Evolutionary conservation across 2,888 invertebrate species (phyloP).

Genomic region (Coleophora deauratella): DNA sequence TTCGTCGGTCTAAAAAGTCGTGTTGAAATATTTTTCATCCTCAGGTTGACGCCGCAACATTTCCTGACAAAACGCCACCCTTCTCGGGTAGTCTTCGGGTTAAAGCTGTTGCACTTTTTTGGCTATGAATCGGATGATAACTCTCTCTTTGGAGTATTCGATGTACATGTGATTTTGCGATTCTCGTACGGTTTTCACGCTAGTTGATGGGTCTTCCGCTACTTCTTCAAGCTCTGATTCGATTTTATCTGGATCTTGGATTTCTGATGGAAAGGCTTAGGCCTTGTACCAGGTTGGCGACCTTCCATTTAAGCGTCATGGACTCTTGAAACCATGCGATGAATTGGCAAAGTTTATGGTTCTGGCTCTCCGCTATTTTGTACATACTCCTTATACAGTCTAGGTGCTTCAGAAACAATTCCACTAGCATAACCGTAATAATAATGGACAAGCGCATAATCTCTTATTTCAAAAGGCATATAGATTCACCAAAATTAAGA

Average conservation of each 20-base stretch:
- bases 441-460: conserved; percentile 5
- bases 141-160: background rate
- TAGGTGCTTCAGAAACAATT: conserved; percentile 4
- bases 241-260: background rate
- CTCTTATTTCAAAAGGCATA: conserved; percentile 2
- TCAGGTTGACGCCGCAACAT: background rate
- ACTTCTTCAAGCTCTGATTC: background rate
- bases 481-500: background rate
- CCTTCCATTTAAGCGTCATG: conserved; percentile 1
- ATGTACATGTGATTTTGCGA: background rate
- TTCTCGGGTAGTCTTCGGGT: conserved; percentile 1
- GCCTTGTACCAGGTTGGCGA: conserved; percentile 3
- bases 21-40: conserved; percentile 1
- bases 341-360: conserved; percentile 1
- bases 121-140: background rate
- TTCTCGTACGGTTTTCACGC: background rate
- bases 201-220: background rate
- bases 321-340: conserved; percentile 5
- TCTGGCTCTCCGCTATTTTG: background rate
- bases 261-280: conserved; percentile 1
- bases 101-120: background rate
- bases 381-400: background rate
- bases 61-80: conserved; percentile 4
- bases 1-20: conserved; percentile 4
- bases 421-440: background rate